A percentile compares a stretch with the other conserved stretches of the same genome.
Conservation (phyloP, 2,888 invertebrate genomes). For the Seladonia tumulorum region DNA sequence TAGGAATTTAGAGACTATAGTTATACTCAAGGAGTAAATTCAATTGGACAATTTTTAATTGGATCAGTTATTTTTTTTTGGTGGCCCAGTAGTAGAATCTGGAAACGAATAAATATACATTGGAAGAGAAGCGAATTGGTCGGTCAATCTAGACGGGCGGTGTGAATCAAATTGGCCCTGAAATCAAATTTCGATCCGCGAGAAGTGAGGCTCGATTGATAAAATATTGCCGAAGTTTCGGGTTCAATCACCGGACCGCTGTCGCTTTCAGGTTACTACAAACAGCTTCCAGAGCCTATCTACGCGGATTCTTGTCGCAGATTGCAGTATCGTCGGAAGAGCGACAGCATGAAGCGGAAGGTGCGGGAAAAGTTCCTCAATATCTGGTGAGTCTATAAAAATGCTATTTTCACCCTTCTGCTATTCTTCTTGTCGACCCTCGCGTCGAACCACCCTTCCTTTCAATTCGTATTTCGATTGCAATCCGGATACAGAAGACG, state of each 20-base stretch:
- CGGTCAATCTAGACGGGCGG: no score
- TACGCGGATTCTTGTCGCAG: conserved; percentile 86
- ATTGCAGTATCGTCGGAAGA: conserved; percentile 87
- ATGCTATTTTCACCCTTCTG: not conserved
- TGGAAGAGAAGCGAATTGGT: no score
- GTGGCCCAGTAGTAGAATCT: no score
- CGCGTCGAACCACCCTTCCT: not conserved
- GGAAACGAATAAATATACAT: no score
- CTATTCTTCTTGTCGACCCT: not conserved
- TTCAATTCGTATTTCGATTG: not conserved
- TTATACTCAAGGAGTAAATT: no score
- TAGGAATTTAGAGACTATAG: no score
- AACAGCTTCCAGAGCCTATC: conserved; percentile 87
- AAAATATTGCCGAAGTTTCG: conserved; percentile 40
- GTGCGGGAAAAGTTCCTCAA: conserved; percentile 87
- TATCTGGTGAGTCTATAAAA: conserved; percentile 85
- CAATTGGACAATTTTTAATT: no score
- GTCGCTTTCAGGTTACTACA: conserved; percentile 86
- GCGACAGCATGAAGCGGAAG: conserved; percentile 86
- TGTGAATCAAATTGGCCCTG: not conserved
- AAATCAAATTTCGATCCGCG: conserved; percentile 6
- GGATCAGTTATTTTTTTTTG: no score
- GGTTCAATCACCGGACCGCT: conserved; percentile 49
- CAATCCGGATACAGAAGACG: not conserved
- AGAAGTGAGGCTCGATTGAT: conserved; percentile 5